Percentiles rank a stretch among this genome's conserved stretches.
Conservation (phyloP, 2,888 invertebrate genomes). For the Beris morrisii region DNA sequence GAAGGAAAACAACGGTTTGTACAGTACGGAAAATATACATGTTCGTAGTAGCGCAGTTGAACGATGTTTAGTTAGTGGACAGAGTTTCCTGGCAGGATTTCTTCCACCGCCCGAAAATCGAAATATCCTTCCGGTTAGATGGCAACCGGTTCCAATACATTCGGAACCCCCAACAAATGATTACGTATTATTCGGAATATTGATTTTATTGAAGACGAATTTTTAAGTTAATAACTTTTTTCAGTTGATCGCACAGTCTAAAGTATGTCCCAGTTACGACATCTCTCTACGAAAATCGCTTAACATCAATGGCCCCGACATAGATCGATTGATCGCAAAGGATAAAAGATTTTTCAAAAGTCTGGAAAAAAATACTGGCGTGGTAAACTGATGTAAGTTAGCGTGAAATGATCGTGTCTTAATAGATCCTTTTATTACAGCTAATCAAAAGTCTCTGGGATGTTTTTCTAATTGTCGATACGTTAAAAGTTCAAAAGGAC, state of each 20-base stretch:
- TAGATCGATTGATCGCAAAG: neutral
- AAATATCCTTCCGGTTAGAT: neutral
- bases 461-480: constrained; percentile 52
- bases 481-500: constrained; percentile 64
- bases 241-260: neutral
- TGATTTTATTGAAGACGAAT: too few relatives aligned
- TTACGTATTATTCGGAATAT: too few relatives aligned
- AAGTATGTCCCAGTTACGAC: constrained; percentile 12
- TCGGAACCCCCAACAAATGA: too few relatives aligned
- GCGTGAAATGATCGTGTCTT: too few relatives aligned
- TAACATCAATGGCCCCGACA: neutral
- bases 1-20: neutral
- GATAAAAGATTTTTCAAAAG: neutral
- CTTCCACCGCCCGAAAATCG: neutral
- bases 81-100: constrained; percentile 15
- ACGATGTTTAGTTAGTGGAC: constrained; percentile 13
- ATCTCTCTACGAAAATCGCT: neutral
- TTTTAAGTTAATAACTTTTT: too few relatives aligned
- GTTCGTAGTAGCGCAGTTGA: constrained; percentile 6
- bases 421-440: too few relatives aligned
- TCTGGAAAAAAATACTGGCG: constrained; percentile 3
- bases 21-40: constrained; percentile 3
- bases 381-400: neutral
- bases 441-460: neutral
- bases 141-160: too few relatives aligned